Base-by-base conservation (phyloP, 1,140 invertebrate genomes). In the Globodera rostochiensis region DNA sequence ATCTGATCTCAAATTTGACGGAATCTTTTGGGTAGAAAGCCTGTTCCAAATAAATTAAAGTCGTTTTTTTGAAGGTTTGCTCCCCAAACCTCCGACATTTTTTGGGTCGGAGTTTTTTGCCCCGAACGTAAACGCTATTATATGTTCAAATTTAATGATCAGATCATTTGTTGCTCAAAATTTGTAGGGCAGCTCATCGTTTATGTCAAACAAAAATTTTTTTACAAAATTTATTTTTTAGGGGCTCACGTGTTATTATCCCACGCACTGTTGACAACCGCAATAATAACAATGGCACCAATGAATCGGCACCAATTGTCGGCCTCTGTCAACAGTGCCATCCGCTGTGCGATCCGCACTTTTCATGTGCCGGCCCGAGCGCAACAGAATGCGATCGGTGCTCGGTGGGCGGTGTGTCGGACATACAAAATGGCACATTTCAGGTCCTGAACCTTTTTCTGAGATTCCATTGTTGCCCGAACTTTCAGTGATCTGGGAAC, bases 261-360 rank as follows among this genome's bases (percentile, higher is more conserved):
- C 49, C 49, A 11, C 11, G 57, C 57, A 60, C 9, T 1, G 15
- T 19, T 60, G 57, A 13, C 57, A 60, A 60, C 15, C 25, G 25
- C 25, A 25, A 25, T 25, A 25, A 25, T 25, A 25, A 25, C 25
- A 25, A 25, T 25, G 57, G 57, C 57, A 60, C 57, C 11, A 19
- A 60, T 5, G 11, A 66, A 80, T 8, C 36, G 46, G 15, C 50
- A 82, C 21, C 60, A n/a, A 45, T 82, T n/a, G 60, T 67, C 19
- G 83, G 85, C 13, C 75, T 69, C 21, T 85, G 84, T 50, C 53
- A 57, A n/a, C 53, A 76, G 60, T 85, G 84, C 64, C 85, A 85
- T 78, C 66, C 64, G 21, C 25, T 86, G 9, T 85, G 84, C 77
- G 84, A 85, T 21, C 25, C 60, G 25, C 60, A 77, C 19, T 85